Evolutionary conservation across 2,888 invertebrate species (phyloP).

Genomic region (Erebia ligea): DNA sequence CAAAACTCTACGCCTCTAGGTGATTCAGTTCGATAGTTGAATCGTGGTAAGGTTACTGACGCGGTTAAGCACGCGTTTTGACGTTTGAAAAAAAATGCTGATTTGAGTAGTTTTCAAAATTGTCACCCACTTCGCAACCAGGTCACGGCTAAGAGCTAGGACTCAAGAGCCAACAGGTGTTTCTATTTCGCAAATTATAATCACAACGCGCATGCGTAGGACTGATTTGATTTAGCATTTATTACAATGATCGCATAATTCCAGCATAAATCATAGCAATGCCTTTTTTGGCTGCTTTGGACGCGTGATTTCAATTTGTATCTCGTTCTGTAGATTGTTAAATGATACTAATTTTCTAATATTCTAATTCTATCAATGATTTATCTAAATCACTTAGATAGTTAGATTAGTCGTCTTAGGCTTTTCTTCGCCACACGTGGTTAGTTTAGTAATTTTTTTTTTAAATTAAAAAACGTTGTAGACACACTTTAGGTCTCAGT

Average conservation of each 20-base stretch:
- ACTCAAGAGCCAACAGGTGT: constrained; percentile 38
- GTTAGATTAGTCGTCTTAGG: too few relatives aligned
- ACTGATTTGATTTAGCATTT: constrained; percentile 41
- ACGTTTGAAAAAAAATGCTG: too few relatives aligned
- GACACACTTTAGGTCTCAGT: too few relatives aligned
- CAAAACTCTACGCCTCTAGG: too few relatives aligned
- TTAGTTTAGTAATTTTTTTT: too few relatives aligned
- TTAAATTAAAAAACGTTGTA: too few relatives aligned
- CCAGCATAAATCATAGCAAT: constrained; percentile 37
- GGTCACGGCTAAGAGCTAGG: constrained; percentile 13
- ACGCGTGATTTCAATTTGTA: constrained; percentile 14
- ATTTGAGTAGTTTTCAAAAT: too few relatives aligned
- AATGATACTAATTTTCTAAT: constrained; percentile 9
- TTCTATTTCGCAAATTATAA: constrained; percentile 43
- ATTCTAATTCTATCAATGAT: neutral
- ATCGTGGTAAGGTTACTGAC: too few relatives aligned
- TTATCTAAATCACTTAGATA: too few relatives aligned
- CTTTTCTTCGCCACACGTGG: too few relatives aligned
- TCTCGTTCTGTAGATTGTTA: constrained; percentile 1
- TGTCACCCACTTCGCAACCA: constrained; percentile 10
- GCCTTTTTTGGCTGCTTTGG: constrained; percentile 22
- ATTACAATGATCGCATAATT: constrained; percentile 39
- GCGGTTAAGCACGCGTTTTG: too few relatives aligned
- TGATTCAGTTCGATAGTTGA: too few relatives aligned
- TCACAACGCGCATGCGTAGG: constrained; percentile 42